Conservation (phyloP, 2,797 vertebrate genomes). For the Denticeps clupeoides region DNA sequence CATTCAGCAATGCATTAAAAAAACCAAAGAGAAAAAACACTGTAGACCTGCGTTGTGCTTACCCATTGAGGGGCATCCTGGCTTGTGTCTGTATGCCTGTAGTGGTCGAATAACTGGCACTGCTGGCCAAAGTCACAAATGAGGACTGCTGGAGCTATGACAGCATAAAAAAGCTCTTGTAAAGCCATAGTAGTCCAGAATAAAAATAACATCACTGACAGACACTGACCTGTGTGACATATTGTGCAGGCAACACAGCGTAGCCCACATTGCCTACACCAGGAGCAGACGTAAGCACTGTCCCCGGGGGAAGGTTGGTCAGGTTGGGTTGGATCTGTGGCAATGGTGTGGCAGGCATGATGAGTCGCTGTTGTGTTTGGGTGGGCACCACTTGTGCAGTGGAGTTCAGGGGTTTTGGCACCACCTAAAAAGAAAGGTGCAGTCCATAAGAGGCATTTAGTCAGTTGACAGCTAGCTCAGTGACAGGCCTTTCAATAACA, state of each 20-base stretch:
- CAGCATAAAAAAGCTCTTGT: too few relatives aligned
- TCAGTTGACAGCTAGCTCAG: too few relatives aligned
- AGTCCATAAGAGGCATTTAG: too few relatives aligned
- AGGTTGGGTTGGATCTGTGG: conserved; percentile 96
- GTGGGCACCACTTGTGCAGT: conserved; percentile 75
- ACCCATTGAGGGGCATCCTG: conserved; percentile 88
- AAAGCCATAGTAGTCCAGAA: too few relatives aligned
- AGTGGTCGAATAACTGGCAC: conserved; percentile 70
- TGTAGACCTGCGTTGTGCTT: conserved; percentile 26
- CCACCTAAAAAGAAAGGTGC: conserved; percentile 57
- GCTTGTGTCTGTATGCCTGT: conserved; percentile 83
- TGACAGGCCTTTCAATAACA: too few relatives aligned
- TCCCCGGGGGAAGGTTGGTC: conserved; percentile 86
- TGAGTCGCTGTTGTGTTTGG: conserved; percentile 88
- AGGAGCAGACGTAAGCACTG: conserved; percentile 82
- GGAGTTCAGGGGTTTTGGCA: conserved; percentile 76
- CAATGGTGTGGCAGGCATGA: conserved; percentile 93
- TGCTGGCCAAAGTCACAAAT: conserved; percentile 87
- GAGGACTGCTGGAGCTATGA: conserved; percentile 81
- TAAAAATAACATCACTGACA: too few relatives aligned
- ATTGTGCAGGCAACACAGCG: conserved; percentile 88
- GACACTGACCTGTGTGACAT: conserved; percentile 95
- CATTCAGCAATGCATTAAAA: background rate
- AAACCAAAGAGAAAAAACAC: background rate
- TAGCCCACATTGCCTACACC: conserved; percentile 85